Conservation (phyloP, 1,140 invertebrate genomes). For the Homarus americanus region DNA sequence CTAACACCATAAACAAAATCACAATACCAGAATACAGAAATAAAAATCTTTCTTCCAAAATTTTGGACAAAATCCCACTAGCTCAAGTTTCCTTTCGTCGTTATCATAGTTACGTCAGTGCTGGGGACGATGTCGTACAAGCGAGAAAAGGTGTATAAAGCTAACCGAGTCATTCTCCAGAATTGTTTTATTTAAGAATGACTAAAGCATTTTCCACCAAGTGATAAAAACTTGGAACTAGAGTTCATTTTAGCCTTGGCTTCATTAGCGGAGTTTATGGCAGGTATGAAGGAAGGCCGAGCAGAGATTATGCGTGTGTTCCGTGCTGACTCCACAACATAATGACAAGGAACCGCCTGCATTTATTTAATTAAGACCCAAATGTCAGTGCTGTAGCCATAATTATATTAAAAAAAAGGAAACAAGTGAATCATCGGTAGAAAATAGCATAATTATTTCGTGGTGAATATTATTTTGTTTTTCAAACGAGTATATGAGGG, state of each 20-base stretch:
- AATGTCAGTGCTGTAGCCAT: background rate
- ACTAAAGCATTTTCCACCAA: background rate
- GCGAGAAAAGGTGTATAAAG: too few species aligned
- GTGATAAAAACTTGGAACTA: background rate
- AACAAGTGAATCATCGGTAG: background rate
- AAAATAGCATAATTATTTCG: background rate
- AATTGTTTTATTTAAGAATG: constrained; percentile 2
- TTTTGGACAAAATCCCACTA: too few species aligned
- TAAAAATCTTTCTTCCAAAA: too few species aligned
- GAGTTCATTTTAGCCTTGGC: background rate
- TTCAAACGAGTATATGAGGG: too few species aligned
- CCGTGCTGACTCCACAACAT: background rate
- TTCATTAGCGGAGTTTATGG: background rate
- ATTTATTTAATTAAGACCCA: background rate
- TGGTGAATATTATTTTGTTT: background rate
- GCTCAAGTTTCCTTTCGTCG: too few species aligned
- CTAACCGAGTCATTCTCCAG: background rate
- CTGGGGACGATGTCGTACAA: too few species aligned
- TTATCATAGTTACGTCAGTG: too few species aligned
- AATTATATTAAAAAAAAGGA: background rate
- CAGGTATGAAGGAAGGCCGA: background rate
- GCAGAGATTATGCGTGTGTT: background rate
- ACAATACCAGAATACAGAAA: too few species aligned
- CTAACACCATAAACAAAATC: too few species aligned
- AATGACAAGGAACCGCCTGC: background rate